Evolutionary conservation across 2,113 vertebrate genomes (phyloP), one percentile per base, ranked within the genome.

Genomic region (Furnarius figulus): DNA sequence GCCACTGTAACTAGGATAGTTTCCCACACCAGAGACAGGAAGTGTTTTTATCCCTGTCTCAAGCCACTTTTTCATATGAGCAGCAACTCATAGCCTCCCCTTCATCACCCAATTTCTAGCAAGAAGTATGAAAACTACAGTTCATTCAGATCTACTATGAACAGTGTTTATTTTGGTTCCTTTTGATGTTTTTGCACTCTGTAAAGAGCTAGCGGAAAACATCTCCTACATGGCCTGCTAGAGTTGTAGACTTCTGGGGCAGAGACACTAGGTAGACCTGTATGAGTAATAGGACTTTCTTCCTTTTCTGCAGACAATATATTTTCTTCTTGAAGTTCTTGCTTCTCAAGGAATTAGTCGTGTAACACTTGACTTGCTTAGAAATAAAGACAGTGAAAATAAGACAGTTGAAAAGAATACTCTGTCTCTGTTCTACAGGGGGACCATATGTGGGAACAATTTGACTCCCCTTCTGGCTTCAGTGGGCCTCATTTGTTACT

Each of bases 211-310:
- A 66, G 61, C 17, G 37, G 31, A 78, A 81, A 71, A 9, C 14
- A 68, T 40, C 13, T 80, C 15, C 13, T 62, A 47, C 9, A 11
- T 8, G 28, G 12, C 12, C 30, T 72, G 16, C 15, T 56, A 28
- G 20, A 75, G 42, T 10, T 62, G 23, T 9, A 76, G 11, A 25
- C 31, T 90, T 63, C 44, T 39, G 22, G 6, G 13, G 2, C 18
- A 76, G 42, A 56, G 6, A 37, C 0, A 3, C 10, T 55, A 4
- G n/a, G 25, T 6, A 35, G 5, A 59, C 28, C n/a, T 39, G 2
- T 23, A 71, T 1, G 6, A 67, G 49, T 67, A 7, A 19, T 10
- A 25, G 0, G 0, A 35, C 14, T 13, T 56, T 6, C 14, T 62
- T 61, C 2, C n/a, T 75, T n/a, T 89, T 44, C n/a, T 44, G 52